Evolutionary conservation across 1,140 invertebrate genomes (phyloP).

Genomic region (Drosophila chauvacae): DNA sequence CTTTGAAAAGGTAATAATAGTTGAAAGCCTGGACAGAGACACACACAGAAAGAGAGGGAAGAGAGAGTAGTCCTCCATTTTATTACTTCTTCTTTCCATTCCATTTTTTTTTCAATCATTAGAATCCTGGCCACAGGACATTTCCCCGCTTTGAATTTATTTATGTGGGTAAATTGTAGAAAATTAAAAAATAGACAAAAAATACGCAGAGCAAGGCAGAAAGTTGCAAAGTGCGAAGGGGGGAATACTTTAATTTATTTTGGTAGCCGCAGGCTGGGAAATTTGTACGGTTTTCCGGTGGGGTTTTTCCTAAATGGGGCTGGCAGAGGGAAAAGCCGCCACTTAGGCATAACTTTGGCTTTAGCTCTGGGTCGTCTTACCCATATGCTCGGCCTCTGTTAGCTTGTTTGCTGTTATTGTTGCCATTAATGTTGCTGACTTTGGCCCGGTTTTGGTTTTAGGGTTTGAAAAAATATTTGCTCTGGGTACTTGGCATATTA

Average conservation of each 20-base stretch:
- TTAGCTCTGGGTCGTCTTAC: conserved; percentile 43
- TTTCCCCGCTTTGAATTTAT: conserved; percentile 42
- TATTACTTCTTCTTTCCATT: conserved; percentile 27
- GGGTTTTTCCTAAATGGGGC: conserved; percentile 10
- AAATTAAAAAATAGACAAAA: conserved; percentile 61
- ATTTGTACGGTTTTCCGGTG: conserved; percentile 29
- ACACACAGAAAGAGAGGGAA: background rate
- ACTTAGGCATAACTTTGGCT: conserved; percentile 68
- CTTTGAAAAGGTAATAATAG: conserved; percentile 34
- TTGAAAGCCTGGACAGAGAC: conserved; percentile 6
- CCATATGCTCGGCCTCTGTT: conserved; percentile 30
- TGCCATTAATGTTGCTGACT: conserved; percentile 70
- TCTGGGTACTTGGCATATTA: conserved; percentile 44
- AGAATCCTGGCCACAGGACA: conserved; percentile 36
- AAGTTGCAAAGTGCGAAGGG: conserved; percentile 39
- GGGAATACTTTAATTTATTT: conserved; percentile 77
- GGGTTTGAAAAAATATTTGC: conserved; percentile 49
- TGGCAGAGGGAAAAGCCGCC: conserved; percentile 23
- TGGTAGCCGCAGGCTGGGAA: conserved; percentile 44
- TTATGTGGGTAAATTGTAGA: conserved; percentile 49
- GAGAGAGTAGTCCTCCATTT: conserved; percentile 16
- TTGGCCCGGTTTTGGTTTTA: conserved; percentile 36
- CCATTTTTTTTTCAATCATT: conserved; percentile 37
- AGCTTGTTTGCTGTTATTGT: conserved; percentile 31
- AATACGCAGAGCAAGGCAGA: conserved; percentile 25